These are phyloP conservation scores for Hermaeophaga mercurialis DNA, from an alignment of 2,888 invertebrate species.

Conservation along the genomic window DNA sequence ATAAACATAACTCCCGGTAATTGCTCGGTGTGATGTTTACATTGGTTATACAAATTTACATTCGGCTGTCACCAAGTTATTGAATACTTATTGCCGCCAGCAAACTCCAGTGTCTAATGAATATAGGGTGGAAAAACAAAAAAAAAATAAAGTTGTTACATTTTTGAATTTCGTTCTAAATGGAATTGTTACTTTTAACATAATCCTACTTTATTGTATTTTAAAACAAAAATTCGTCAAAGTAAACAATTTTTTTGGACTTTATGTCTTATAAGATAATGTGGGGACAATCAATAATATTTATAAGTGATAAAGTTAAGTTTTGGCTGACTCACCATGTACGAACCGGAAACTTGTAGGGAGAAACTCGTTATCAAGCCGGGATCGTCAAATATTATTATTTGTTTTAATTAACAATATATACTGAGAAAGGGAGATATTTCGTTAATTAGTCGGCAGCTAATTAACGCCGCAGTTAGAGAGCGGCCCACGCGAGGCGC, in stretches of 20 bases:
- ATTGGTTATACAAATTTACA: constrained; percentile 55
- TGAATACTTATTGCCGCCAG: constrained; percentile 49
- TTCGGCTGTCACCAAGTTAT: constrained; percentile 53
- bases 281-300: no score
- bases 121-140: neutral
- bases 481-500: constrained; percentile 17
- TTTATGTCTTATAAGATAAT: no score
- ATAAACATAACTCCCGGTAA: constrained; percentile 57
- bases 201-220: no score
- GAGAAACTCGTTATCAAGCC: constrained; percentile 45
- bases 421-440: constrained; percentile 31
- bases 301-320: no score
- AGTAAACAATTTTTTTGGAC: no score
- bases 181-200: no score
- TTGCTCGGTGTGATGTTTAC: constrained; percentile 56
- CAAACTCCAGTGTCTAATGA: neutral
- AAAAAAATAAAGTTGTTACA: no score
- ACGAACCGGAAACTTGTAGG: constrained; percentile 42
- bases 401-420: constrained; percentile 47
- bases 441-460: constrained; percentile 35
- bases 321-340: constrained; percentile 29
- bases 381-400: constrained; percentile 48
- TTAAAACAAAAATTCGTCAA: no score
- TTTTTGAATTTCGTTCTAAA: no score
- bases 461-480: constrained; percentile 27